These are phyloP conservation scores for Lasioglossum albipes DNA, from an alignment of 1,140 invertebrate species.

Conservation along the genomic window DNA sequence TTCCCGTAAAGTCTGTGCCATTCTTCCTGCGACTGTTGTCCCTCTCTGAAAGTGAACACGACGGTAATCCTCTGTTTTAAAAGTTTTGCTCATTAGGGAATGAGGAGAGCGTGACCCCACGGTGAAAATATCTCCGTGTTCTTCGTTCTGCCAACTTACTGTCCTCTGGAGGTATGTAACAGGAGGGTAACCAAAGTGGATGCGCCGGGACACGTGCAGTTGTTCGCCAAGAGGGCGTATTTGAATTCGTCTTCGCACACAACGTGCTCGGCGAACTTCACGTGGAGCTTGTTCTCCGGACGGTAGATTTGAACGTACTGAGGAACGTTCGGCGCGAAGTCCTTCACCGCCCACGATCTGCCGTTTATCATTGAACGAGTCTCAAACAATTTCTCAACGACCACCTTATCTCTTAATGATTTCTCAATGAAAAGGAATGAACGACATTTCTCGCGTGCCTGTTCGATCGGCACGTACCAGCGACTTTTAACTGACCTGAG, in stretches of 20 bases:
- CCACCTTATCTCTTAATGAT: too few species aligned
- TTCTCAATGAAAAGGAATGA: too few species aligned
- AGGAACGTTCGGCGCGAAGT: slow-evolving; percentile 96
- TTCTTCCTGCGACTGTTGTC: slow-evolving; percentile 96
- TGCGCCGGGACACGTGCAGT: slow-evolving; percentile 97
- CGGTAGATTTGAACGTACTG: slow-evolving; percentile 99
- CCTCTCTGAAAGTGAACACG: slow-evolving; percentile 87
- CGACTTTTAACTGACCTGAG: slow-evolving; percentile 82
- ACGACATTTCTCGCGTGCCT: too few species aligned
- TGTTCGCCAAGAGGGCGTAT: slow-evolving; percentile 97
- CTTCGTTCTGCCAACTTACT: slow-evolving; percentile 85
- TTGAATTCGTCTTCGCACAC: slow-evolving; percentile 99
- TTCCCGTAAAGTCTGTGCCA: slow-evolving; percentile 98
- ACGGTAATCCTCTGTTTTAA: neutral
- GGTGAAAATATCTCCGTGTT: neutral
- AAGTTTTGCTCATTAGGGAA: neutral
- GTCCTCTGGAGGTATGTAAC: slow-evolving; percentile 96
- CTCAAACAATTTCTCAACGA: neutral
- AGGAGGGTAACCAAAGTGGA: slow-evolving; percentile 97
- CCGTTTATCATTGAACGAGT: neutral
- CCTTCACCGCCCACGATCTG: slow-evolving; percentile 97
- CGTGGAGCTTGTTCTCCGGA: slow-evolving; percentile 98
- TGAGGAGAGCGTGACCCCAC: too few species aligned
- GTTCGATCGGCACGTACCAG: too few species aligned
- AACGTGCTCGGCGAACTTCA: slow-evolving; percentile 98